Evolutionary conservation across 1,140 invertebrate genomes (phyloP).

Genomic region (Drosophila navojoa): DNA sequence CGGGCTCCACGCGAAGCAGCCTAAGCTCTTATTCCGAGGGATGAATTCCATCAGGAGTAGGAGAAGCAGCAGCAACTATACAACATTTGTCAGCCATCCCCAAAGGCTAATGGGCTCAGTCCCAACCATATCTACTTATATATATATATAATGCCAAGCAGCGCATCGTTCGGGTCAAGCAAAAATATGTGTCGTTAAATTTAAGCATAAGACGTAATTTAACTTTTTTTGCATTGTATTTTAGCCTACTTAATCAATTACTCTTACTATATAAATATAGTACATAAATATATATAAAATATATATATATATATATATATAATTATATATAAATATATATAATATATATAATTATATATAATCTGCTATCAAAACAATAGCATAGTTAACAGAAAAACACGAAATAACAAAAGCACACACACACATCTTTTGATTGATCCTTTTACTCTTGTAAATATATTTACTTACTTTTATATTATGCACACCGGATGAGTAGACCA

Average conservation of each 20-base stretch:
- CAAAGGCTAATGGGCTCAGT: slow-evolving; percentile 46
- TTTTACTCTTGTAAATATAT: slow-evolving; percentile 75
- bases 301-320: slow-evolving; percentile 22
- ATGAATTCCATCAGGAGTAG: slow-evolving; percentile 39
- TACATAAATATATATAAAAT: slow-evolving; percentile 25
- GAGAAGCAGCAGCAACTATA: slow-evolving; percentile 46
- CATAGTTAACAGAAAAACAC: slow-evolving; percentile 22
- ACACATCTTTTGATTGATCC: slow-evolving; percentile 70
- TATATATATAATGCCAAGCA: slow-evolving; percentile 53
- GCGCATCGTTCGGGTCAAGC: slow-evolving; percentile 50
- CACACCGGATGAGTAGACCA: slow-evolving; percentile 33
- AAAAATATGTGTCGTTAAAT: slow-evolving; percentile 64
- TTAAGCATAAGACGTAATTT: slow-evolving; percentile 69
- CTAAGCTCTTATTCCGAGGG: slow-evolving; percentile 86
- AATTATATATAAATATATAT: slow-evolving; percentile 27
- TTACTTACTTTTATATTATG: slow-evolving; percentile 44
- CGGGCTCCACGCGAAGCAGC: slow-evolving; percentile 88
- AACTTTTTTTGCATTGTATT: slow-evolving; percentile 72
- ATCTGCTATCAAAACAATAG: slow-evolving; percentile 18
- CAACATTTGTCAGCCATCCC: slow-evolving; percentile 66
- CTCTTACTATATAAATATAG: slow-evolving; percentile 22
- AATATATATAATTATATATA: slow-evolving; percentile 52
- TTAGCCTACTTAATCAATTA: slow-evolving; percentile 70
- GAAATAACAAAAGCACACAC: slow-evolving; percentile 31
- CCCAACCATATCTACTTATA: slow-evolving; percentile 26